phyloP scores from a whole-genome alignment of 2,113 vertebrate species.

The Rissa tridactyla region DNA sequence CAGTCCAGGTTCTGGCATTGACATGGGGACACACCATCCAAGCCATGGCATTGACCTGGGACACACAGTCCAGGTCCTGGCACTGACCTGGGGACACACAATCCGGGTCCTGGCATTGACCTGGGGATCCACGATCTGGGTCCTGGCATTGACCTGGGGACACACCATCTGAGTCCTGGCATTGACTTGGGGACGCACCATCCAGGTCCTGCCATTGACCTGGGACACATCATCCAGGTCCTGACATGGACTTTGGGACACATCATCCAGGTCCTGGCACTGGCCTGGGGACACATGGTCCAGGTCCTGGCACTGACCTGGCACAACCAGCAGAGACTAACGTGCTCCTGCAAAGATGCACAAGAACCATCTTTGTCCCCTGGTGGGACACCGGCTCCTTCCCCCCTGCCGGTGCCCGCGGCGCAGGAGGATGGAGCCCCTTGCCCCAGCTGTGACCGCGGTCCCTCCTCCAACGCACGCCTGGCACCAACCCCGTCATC shows the following conservation, averaged over 20 bases:
- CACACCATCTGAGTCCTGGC: too few relatives aligned
- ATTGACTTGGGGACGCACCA: too few relatives aligned
- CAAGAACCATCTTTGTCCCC: not conserved
- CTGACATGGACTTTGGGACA: not conserved
- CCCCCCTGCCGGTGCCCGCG: not conserved
- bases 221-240: too few relatives aligned
- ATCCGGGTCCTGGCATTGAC: too few relatives aligned
- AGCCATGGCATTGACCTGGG: too few relatives aligned
- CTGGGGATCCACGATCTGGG: too few relatives aligned
- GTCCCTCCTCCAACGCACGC: not conserved
- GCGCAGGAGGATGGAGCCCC: not conserved
- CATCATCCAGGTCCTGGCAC: not conserved
- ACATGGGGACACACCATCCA: too few relatives aligned
- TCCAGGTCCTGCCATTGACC: too few relatives aligned
- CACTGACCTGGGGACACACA: too few relatives aligned
- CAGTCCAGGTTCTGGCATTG: too few relatives aligned
- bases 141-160: too few relatives aligned
- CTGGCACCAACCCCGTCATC: not conserved
- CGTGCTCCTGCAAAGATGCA: rapidly evolving
- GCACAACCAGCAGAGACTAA: not conserved
- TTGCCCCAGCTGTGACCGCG: not conserved
- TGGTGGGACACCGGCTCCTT: rapidly evolving
- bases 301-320: not conserved
- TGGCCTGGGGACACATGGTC: not conserved
- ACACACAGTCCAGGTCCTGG: too few relatives aligned